Evolutionary conservation across 1,140 invertebrate species (phyloP).

Genomic region (Drosophila setifemur): DNA sequence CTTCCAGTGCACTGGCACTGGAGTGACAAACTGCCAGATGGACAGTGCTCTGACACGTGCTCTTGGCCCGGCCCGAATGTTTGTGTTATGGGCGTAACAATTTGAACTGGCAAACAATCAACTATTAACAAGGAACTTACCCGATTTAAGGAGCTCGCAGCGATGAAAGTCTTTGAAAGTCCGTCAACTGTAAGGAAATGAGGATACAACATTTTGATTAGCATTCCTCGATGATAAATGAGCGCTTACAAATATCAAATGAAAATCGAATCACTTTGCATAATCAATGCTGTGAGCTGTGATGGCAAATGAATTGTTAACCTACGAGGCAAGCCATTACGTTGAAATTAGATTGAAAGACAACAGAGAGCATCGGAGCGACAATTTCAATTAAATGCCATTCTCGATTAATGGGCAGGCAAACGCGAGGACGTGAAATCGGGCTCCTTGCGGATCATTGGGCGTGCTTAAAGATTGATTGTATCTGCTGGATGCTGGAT

Average conservation of each 20-base stretch:
- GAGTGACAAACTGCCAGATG: not conserved
- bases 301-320: slow-evolving; percentile 56
- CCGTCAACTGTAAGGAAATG: slow-evolving; percentile 42
- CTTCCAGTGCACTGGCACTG: too few species aligned
- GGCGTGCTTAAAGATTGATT: slow-evolving; percentile 19
- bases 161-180: not conserved
- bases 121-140: slow-evolving; percentile 48
- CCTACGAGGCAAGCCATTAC: slow-evolving; percentile 24
- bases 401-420: too few species aligned
- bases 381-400: slow-evolving; percentile 29
- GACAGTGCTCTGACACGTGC: slow-evolving; percentile 12
- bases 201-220: slow-evolving; percentile 41
- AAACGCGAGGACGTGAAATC: slow-evolving; percentile 4
- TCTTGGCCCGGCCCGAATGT: too few species aligned
- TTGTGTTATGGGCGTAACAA: slow-evolving; percentile 29
- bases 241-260: slow-evolving; percentile 16
- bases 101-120: slow-evolving; percentile 42
- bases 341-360: slow-evolving; percentile 37
- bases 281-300: slow-evolving; percentile 28
- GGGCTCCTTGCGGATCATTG: slow-evolving; percentile 7
- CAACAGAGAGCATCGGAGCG: slow-evolving; percentile 20
- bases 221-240: slow-evolving; percentile 40
- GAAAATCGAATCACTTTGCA: slow-evolving; percentile 34
- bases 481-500: slow-evolving; percentile 9
- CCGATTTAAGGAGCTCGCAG: slow-evolving; percentile 15